These are phyloP conservation scores for Mus musculus DNA, from an alignment of 2,113 vertebrate species.

Conservation along the genomic window DNA sequence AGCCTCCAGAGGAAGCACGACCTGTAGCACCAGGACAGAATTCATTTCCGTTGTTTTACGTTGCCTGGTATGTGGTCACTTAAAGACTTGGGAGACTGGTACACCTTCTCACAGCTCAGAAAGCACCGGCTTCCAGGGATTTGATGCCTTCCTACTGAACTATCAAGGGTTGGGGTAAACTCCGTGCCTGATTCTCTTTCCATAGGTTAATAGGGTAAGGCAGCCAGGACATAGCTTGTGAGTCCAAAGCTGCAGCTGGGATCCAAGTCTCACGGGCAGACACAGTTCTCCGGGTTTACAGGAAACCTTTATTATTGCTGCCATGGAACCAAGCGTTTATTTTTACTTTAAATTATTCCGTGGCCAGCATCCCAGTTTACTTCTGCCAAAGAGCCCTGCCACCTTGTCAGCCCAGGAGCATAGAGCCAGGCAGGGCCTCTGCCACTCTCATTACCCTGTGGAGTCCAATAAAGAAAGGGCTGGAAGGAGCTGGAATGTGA, in stretches of 20 bases:
- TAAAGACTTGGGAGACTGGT: background rate
- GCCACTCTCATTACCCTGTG: background rate
- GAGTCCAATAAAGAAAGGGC: constrained; percentile 39
- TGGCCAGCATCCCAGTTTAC: background rate
- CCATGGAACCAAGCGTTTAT: background rate
- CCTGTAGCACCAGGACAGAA: background rate
- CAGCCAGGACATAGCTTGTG: background rate
- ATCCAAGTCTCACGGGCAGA: background rate
- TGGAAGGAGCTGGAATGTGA: background rate
- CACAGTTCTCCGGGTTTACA: background rate
- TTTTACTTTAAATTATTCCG: constrained; percentile 54
- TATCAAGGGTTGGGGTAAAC: background rate
- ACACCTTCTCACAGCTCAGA: background rate
- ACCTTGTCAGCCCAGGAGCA: background rate
- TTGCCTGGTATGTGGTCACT: background rate
- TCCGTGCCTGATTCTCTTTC: background rate
- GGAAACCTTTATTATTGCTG: background rate
- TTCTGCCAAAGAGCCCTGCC: background rate
- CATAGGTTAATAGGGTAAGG: background rate
- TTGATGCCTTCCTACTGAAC: constrained; percentile 30
- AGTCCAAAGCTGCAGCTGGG: background rate
- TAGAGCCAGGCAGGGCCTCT: background rate
- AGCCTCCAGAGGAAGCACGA: background rate
- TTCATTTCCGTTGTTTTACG: background rate
- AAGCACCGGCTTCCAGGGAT: background rate